phyloP scores from a whole-genome alignment of 2,113 vertebrate genomes.

The Patagioenas fasciata region DNA sequence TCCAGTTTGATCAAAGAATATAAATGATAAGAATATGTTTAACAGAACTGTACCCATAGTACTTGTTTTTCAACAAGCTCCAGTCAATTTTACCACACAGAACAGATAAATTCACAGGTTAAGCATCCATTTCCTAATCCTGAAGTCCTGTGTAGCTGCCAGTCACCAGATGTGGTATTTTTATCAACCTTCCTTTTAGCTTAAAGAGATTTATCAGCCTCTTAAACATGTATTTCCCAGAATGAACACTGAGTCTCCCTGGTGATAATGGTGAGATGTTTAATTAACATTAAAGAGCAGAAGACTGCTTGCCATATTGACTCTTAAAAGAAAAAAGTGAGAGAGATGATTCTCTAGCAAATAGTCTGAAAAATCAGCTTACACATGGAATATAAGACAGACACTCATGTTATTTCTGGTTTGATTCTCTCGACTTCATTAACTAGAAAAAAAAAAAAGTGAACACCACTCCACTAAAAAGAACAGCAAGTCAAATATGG shows the following conservation, averaged over 20 bases:
- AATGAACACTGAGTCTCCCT: not conserved
- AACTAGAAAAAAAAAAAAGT: not conserved
- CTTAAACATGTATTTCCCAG: not conserved
- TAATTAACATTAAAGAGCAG: not conserved
- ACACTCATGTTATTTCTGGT: not conserved
- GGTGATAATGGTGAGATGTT: accelerated
- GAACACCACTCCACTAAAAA: not conserved
- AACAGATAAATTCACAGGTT: not conserved
- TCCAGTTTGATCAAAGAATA: not conserved
- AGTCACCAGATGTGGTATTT: not conserved
- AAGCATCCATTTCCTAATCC: accelerated
- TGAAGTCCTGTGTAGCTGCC: not conserved
- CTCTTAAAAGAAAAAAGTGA: not conserved
- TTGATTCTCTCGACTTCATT: not conserved
- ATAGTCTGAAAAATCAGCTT: not conserved
- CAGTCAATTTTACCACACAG: not conserved
- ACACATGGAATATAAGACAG: not conserved
- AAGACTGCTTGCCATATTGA: not conserved
- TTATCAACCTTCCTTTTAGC: not conserved
- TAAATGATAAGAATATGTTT: too few species aligned
- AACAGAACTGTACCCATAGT: not conserved
- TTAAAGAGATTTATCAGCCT: not conserved
- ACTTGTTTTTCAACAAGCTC: not conserved
- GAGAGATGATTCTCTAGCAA: not conserved
- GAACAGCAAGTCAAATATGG: not conserved